Evolutionary conservation across 2,113 vertebrate genomes (phyloP).

Genomic region (Pyrgilauda ruficollis): DNA sequence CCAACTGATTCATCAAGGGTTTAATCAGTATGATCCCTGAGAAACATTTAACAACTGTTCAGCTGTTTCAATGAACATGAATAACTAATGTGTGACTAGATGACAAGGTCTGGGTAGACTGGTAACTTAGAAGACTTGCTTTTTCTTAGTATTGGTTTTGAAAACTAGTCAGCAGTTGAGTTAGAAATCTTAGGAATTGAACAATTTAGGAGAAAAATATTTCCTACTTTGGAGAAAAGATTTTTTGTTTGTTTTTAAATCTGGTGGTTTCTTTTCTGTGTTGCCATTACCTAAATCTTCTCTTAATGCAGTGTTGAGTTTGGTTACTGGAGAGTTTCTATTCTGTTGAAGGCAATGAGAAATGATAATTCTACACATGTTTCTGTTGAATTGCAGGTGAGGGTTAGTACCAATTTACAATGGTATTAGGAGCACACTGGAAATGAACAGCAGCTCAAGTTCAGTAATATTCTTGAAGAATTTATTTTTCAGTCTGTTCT

Average conservation of each 20-base stretch:
- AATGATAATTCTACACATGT: neutral
- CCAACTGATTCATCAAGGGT: neutral
- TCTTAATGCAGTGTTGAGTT: neutral
- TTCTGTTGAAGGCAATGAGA: neutral
- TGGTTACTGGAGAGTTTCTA: neutral
- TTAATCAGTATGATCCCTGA: accelerated
- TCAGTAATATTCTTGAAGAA: neutral
- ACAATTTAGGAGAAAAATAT: neutral
- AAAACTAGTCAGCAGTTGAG: neutral
- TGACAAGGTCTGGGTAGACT: neutral
- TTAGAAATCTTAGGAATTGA: neutral
- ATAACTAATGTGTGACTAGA: neutral
- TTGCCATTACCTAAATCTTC: neutral
- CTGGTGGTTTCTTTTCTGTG: neutral
- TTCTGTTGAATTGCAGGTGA: neutral
- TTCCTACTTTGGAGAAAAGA: neutral
- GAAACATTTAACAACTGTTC: neutral
- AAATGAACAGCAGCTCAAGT: neutral
- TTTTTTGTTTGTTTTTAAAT: neutral
- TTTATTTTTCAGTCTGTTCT: neutral
- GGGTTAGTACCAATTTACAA: neutral
- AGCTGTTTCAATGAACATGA: neutral
- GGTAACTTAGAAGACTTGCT: neutral
- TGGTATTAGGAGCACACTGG: neutral
- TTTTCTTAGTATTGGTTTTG: neutral